These are phyloP conservation scores for Varecia variegata DNA, from an alignment of 2,797 vertebrate genomes.

Conservation along the genomic window DNA sequence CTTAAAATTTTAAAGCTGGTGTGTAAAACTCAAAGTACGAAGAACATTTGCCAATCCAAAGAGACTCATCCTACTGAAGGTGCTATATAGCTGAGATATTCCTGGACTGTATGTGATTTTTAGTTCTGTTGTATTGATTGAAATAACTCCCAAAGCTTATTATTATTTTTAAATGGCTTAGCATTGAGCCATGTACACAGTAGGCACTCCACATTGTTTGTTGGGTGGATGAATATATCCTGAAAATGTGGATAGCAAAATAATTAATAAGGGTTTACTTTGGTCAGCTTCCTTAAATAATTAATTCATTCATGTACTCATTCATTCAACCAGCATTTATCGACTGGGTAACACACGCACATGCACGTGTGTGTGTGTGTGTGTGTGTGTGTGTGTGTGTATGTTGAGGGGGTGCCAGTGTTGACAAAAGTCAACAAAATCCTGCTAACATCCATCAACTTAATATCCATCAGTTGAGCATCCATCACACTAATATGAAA, in stretches of 20 bases:
- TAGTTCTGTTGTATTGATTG: neutral
- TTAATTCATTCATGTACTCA: neutral
- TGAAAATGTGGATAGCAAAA: neutral
- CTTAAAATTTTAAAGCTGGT: neutral
- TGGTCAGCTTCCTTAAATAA: conserved; percentile 29
- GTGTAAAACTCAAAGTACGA: neutral
- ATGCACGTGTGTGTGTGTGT: no score
- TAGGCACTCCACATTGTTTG: neutral
- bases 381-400: neutral
- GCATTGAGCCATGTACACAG: neutral
- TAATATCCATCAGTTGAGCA: neutral
- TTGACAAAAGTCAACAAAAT: neutral
- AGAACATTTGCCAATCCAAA: neutral
- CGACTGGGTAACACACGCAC: neutral
- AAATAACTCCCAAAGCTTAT: neutral
- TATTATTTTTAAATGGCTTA: conserved; percentile 1
- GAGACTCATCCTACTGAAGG: neutral
- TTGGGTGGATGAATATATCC: neutral
- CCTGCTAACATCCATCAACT: neutral
- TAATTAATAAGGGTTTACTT: neutral
- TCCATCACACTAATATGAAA: conserved; percentile 24
- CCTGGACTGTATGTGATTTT: neutral
- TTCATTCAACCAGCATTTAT: neutral
- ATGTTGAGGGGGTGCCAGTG: neutral
- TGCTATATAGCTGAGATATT: neutral